Percentiles rank a stretch among this genome's conserved stretches.
phyloP scores from a whole-genome alignment of 2,113 vertebrate species.

The Columbina picui region DNA sequence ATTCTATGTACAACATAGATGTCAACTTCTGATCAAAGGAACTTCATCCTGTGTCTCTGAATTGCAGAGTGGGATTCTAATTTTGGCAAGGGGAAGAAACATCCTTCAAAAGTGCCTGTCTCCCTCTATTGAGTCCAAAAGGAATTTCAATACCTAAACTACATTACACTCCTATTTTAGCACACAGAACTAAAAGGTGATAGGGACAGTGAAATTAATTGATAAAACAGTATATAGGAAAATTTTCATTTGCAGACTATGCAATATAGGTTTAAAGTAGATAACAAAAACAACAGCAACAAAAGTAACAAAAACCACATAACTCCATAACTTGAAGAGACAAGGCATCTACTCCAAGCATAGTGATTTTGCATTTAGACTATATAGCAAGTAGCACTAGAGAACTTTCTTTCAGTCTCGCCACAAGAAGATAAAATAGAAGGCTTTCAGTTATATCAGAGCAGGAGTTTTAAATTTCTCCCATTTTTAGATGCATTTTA shows the following conservation, averaged over 20 bases:
- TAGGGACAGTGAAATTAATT: rapidly evolving
- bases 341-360: background rate
- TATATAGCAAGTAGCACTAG: background rate
- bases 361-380: background rate
- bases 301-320: too few species aligned
- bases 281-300: background rate
- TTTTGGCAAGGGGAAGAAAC: background rate
- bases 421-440: too few species aligned
- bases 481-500: background rate
- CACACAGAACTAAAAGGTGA: background rate
- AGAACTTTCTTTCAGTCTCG: background rate
- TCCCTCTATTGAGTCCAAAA: background rate
- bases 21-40: background rate
- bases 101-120: background rate
- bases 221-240: background rate
- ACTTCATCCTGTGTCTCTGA: background rate
- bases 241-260: background rate
- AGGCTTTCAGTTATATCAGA: background rate
- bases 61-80: background rate
- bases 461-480: background rate
- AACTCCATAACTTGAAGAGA: background rate
- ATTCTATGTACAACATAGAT: background rate
- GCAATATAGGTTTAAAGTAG: background rate
- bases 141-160: background rate
- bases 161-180: background rate